phyloP scores from a whole-genome alignment of 2,888 invertebrate genomes.

The Mechanitis messenoides region DNA sequence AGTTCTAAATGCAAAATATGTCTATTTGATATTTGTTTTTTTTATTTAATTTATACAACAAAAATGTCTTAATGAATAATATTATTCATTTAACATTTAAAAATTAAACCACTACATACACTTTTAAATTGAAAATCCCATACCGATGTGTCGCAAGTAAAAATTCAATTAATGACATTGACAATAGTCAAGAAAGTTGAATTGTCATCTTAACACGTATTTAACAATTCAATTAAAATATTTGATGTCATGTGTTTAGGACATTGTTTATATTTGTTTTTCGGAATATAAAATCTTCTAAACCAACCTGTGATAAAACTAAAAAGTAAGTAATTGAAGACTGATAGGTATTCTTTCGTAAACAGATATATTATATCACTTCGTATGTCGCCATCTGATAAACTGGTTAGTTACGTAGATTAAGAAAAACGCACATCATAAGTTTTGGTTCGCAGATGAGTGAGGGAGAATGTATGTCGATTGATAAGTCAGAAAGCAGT shows the following conservation, averaged over 20 bases:
- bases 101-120: too few relatives aligned
- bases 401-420: conserved; percentile 29
- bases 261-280: conserved; percentile 26
- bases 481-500: conserved; percentile 80
- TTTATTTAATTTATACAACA: too few relatives aligned
- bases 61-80: too few relatives aligned
- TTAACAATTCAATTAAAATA: conserved; percentile 24
- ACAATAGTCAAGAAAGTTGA: conserved; percentile 41
- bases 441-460: conserved; percentile 61
- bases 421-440: conserved; percentile 37
- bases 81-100: too few relatives aligned
- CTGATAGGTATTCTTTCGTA: conserved; percentile 24
- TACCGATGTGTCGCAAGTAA: not conserved
- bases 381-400: conserved; percentile 16
- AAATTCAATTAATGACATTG: conserved; percentile 5
- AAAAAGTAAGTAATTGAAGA: conserved; percentile 32
- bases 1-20: too few relatives aligned
- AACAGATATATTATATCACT: conserved; percentile 8
- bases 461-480: conserved; percentile 60
- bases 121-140: too few relatives aligned
- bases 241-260: conserved; percentile 25
- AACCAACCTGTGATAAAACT: conserved; percentile 24
- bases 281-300: conserved; percentile 12
- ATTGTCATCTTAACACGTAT: conserved; percentile 51
- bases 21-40: too few relatives aligned